Conservation (phyloP, 2,797 vertebrate genomes). For the Synanceia verrucosa region DNA sequence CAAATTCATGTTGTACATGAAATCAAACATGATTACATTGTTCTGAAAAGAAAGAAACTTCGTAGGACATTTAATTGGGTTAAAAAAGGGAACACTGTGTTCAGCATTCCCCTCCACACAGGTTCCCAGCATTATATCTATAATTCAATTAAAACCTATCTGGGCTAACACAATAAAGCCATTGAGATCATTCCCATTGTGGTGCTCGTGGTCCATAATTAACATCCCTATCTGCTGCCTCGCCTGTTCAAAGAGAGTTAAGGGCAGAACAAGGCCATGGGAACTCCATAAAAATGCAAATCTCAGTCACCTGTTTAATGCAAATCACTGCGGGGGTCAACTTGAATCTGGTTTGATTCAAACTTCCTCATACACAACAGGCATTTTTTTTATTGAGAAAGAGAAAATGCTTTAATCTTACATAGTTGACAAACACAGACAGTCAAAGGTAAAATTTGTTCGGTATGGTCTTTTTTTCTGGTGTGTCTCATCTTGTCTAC, state of each 20-base stretch:
- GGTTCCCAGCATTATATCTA: constrained; percentile 24
- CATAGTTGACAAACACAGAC: not conserved
- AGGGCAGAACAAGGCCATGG: constrained; percentile 70
- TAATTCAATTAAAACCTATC: constrained; percentile 77
- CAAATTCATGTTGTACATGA: not conserved
- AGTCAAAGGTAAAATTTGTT: not conserved
- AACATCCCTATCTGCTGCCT: constrained; percentile 72
- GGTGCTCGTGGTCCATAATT: constrained; percentile 68
- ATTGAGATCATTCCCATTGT: constrained; percentile 74
- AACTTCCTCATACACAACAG: constrained; percentile 22
- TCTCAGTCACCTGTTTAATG: constrained; percentile 71
- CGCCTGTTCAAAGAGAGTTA: constrained; percentile 62
- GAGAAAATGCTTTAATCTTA: constrained; percentile 5
- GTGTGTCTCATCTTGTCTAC: not conserved
- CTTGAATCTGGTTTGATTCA: constrained; percentile 49
- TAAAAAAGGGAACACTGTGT: constrained; percentile 16
- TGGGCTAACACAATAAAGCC: constrained; percentile 62
- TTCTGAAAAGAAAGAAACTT: constrained; percentile 13
- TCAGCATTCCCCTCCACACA: constrained; percentile 36
- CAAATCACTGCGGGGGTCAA: constrained; percentile 58
- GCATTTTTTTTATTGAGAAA: not conserved
- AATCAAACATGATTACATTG: not conserved
- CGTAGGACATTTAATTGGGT: constrained; percentile 26
- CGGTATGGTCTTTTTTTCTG: not conserved
- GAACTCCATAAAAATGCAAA: constrained; percentile 81